Base-by-base conservation (phyloP, 2,113 vertebrate genomes). In the Amphilophus citrinellus region DNA sequence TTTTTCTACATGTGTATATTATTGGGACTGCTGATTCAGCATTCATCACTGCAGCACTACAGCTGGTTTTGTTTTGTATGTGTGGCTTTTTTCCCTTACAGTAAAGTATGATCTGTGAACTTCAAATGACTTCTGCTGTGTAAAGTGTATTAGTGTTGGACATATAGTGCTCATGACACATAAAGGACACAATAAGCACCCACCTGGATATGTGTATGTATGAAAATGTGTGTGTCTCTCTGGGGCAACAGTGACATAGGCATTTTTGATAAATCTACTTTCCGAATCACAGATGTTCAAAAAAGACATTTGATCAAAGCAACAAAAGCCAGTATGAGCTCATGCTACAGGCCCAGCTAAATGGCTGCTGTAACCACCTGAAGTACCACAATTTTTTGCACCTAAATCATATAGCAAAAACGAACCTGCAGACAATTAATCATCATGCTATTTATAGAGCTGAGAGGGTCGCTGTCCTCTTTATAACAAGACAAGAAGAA, bases 11-110 rank as follows among this genome's bases (percentile, higher is more conserved):
- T 44, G 17, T 20, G 30, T 20, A 20, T 77, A 27, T 83, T 93
- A 91, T 92, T 93, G 89, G 90, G 93, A 93, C 82, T 73, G 92
- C 94, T 94, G 95, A 93, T 94, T 93, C 92, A 93, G 82, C 92
- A 88, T 91, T 82, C 60, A 91, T 93, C 88, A 93, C 57, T 68
- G 92, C 90, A 94, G 88, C 81, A 82, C 92, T 93, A 93, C 91
- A 96, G 96, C 95, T 96, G 95, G 94, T 96, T 96, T 94, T 93
- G 94, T 96, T 97, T 95, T 91, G 85, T 80, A 35, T 90, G 90
- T 87, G 87, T 73, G 61, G 82, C 85, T 83, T 93, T 88, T 35
- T 61, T 84, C 80, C 76, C 61, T 89, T 79, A 66, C 82, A 92
- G 24, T 24, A 24, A 86, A 89, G 80, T 87, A 90, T 88, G 89